phyloP scores from a whole-genome alignment of 2,888 invertebrate genomes.

The Anthophora plumipes region DNA sequence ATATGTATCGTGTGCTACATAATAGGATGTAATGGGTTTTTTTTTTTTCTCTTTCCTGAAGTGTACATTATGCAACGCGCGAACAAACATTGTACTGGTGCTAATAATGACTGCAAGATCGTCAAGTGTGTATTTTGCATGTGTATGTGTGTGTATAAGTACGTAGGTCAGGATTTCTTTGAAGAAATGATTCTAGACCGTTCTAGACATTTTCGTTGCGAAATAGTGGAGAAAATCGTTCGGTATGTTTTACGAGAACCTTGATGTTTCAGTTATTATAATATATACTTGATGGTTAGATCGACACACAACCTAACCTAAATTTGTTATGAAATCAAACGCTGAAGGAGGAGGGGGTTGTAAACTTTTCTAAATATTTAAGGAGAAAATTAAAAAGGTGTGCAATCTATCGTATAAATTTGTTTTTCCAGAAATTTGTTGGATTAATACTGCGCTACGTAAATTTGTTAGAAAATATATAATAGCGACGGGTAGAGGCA shows the following conservation, averaged over 20 bases:
- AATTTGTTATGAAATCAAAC: neutral
- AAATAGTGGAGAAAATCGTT: neutral
- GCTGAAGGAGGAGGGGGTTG: neutral
- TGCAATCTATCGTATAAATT: neutral
- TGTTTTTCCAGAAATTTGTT: neutral
- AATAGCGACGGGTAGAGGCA: neutral
- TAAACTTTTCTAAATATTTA: neutral
- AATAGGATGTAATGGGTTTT: neutral
- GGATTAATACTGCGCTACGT: neutral
- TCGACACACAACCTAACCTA: neutral
- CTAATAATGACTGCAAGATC: slow-evolving; percentile 15
- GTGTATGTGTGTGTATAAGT: too few species aligned
- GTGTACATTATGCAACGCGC: neutral
- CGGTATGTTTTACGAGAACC: neutral
- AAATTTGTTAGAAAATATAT: neutral
- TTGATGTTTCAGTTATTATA: neutral
- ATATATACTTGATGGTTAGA: too few species aligned
- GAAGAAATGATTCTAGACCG: slow-evolving; percentile 1
- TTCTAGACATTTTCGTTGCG: slow-evolving; percentile 1
- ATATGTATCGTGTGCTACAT: neutral
- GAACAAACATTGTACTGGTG: slow-evolving; percentile 4
- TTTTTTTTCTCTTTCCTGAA: neutral
- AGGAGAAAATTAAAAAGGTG: neutral
- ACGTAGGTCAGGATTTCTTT: slow-evolving; percentile 3
- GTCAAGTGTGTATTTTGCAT: neutral